Conservation (phyloP, 2,888 invertebrate genomes). For the Neocrepidodera transversa region DNA sequence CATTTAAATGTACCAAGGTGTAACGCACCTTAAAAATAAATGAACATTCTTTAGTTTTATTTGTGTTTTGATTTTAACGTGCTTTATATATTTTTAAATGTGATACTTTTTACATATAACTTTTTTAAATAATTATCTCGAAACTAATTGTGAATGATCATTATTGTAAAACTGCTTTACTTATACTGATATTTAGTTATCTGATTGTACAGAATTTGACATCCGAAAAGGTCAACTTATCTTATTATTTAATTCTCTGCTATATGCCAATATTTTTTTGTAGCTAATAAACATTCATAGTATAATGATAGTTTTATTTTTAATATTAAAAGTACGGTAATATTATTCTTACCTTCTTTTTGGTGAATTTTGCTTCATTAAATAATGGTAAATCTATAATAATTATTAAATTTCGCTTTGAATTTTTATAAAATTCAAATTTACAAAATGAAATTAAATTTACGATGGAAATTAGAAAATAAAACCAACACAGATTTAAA, state of each 20-base stretch:
- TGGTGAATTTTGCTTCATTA: no score
- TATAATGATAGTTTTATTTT: slow-evolving; percentile 33
- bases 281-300: slow-evolving; percentile 48
- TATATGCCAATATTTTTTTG: slow-evolving; percentile 48
- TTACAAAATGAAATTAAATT: no score
- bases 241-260: slow-evolving; percentile 23
- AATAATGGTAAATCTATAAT: no score
- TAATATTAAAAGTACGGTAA: no score
- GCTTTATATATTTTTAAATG: slow-evolving; percentile 43
- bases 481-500: no score
- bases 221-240: slow-evolving; percentile 20
- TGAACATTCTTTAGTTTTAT: background rate
- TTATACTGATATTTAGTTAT: background rate
- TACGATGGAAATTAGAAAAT: no score
- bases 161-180: slow-evolving; percentile 50
- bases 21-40: no score
- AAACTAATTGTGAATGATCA: slow-evolving; percentile 48
- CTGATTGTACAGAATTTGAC: slow-evolving; percentile 28
- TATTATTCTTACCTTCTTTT: no score
- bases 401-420: no score
- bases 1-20: no score
- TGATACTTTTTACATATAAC: slow-evolving; percentile 32
- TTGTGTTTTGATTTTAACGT: slow-evolving; percentile 9
- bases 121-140: slow-evolving; percentile 44
- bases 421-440: no score